Evolutionary conservation across 1,140 invertebrate species (phyloP), one percentile per base, ranked within the genome.

Genomic region (Drosophila burlai): DNA sequence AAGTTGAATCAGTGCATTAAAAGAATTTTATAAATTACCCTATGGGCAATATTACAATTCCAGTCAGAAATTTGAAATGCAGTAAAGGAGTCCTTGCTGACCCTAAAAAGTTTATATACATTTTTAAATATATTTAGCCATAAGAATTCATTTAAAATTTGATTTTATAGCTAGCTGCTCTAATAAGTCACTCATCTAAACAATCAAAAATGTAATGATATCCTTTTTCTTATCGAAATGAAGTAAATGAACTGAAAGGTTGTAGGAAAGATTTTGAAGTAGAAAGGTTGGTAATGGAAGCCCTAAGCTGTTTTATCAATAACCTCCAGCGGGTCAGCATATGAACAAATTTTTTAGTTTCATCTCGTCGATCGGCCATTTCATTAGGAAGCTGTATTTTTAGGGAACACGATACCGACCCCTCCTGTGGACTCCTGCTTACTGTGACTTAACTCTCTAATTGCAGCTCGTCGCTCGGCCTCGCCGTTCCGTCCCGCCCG

Each of bases 391-490:
- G 3, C 42, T 43, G 16, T 43, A 43, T 10, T 43, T 18, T 43
- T 10, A 43, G 8, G 7, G 3, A 16, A 31, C n/a, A n/a, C 34
- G 16, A 31, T 31, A n/a, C 18, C 2, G 4, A 45, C 43, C 11
- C 18, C n/a, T 21, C 52, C 52, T 55, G 52, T 55, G 38, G 34
- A 55, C 52, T 24, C 52, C 18, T n/a, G 36, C 9, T 65, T n/a
- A 26, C 40, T 45, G 8, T 40, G 11, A 26, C 40, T 36, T 45
- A 11, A 50, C 55, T 9, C 61, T 58, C 24, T 38, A 62, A 38
- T 87, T 91, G 18, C 79, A 92, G 91, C 83, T 24, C 91, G 91
- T 45, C 86, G 86, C 54, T 91, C 91, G 73, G 72, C 86, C 55
- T 87, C 91, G 67, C 86, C 91, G 64, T 78, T 81, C 81, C 83